These are phyloP conservation scores for Zaprionus bogoriensis DNA, from an alignment of 2,888 invertebrate species.

Conservation along the genomic window DNA sequence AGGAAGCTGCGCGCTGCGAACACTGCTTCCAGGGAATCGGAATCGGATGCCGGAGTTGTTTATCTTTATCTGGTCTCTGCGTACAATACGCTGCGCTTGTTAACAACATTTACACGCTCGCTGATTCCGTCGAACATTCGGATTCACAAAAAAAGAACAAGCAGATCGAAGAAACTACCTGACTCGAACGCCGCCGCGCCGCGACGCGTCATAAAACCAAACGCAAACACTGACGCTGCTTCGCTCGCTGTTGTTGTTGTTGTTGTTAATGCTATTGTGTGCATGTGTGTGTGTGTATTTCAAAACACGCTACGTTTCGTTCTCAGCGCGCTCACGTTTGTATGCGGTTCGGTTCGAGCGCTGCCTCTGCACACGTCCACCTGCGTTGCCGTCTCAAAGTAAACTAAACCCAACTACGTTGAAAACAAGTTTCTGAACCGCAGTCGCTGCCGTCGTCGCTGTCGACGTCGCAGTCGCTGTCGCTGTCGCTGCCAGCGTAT, in stretches of 20 bases:
- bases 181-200: conserved; percentile 64
- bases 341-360: conserved; percentile 34
- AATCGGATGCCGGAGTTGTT: conserved; percentile 20
- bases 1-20: conserved; percentile 11
- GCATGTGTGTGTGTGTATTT: conserved; percentile 2
- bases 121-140: conserved; percentile 48
- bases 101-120: conserved; percentile 67
- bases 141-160: conserved; percentile 40
- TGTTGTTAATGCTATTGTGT: conserved; percentile 27
- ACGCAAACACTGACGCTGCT: conserved; percentile 52
- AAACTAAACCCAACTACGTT: conserved; percentile 80
- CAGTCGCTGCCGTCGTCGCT: conserved; percentile 24
- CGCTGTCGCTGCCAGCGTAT: conserved; percentile 23
- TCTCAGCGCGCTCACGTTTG: conserved; percentile 57
- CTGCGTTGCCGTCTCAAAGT: conserved; percentile 81
- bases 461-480: conserved; percentile 20
- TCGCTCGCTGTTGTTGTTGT: conserved; percentile 24
- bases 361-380: conserved; percentile 75
- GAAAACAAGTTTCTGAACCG: conserved; percentile 82
- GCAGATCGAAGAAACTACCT: conserved; percentile 64
- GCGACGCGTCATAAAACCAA: conserved; percentile 70
- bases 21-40: conserved; percentile 14
- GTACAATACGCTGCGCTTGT: conserved; percentile 39
- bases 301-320: conserved; percentile 58
- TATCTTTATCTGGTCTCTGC: conserved; percentile 32